These are phyloP conservation scores for Lasius platythorax DNA, from an alignment of 2,888 invertebrate genomes.

Conservation along the genomic window DNA sequence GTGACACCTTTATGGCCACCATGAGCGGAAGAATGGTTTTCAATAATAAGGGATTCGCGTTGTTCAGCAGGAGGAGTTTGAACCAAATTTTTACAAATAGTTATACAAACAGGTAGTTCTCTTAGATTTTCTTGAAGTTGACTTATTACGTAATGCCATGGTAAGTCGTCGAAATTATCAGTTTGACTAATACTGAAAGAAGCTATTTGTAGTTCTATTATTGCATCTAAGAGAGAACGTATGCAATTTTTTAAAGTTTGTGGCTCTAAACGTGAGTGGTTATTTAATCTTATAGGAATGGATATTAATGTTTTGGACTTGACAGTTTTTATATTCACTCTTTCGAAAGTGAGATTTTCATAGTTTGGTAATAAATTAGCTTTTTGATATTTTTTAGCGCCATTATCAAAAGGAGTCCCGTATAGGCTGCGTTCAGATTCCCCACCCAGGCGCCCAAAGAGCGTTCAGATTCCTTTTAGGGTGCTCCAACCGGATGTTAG, in stretches of 20 bases:
- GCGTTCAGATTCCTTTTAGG: no score
- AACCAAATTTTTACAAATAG: no score
- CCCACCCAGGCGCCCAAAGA: no score
- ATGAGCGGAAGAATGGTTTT: not conserved
- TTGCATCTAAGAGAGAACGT: not conserved
- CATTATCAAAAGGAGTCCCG: not conserved
- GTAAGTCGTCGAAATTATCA: not conserved
- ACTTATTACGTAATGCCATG: not conserved
- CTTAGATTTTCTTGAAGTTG: no score
- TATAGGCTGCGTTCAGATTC: not conserved
- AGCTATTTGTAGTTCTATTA: no score
- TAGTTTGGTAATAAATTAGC: not conserved
- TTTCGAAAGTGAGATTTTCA: not conserved
- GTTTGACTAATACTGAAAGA: no score
- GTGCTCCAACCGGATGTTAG: no score
- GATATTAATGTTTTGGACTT: not conserved
- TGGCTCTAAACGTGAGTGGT: not conserved
- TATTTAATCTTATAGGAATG: not conserved
- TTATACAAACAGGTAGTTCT: not conserved
- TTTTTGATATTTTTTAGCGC: not conserved
- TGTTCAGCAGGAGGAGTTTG: not conserved
- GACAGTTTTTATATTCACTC: not conserved
- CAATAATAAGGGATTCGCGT: not conserved
- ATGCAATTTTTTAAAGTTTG: not conserved
- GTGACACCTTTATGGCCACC: constrained; percentile 11